phyloP scores from a whole-genome alignment of 2,113 vertebrate genomes.

The Mormoops blainvillei region DNA sequence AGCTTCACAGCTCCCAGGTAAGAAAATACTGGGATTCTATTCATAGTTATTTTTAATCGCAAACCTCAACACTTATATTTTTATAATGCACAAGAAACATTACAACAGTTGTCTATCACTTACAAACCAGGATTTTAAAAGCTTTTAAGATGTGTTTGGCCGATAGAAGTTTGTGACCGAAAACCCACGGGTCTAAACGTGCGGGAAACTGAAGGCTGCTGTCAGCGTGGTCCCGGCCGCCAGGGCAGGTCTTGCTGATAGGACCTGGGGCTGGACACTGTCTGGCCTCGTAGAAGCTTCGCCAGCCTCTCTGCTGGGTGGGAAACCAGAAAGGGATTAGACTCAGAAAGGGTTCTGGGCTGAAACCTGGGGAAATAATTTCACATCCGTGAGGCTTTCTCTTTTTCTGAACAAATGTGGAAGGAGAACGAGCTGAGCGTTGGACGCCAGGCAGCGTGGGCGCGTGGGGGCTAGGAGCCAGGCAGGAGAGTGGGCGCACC shows the following conservation, averaged over 20 bases:
- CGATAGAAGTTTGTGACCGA: background rate
- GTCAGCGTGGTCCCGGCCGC: background rate
- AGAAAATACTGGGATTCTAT: background rate
- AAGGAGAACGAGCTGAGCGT: background rate
- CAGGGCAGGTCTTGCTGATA: too few species aligned
- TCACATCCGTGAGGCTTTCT: background rate
- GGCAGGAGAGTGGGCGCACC: background rate
- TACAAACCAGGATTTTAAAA: background rate
- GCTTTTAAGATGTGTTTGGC: background rate
- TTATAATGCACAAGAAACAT: background rate
- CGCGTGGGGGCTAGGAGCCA: rapidly evolving
- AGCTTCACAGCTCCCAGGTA: background rate
- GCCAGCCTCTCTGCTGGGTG: background rate
- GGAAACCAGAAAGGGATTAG: background rate
- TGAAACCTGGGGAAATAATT: background rate
- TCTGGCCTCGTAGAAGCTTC: background rate
- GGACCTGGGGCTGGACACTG: too few species aligned
- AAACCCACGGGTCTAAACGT: background rate
- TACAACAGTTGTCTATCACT: background rate
- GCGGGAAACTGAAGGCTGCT: background rate
- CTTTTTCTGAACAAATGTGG: background rate
- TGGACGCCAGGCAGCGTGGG: too few species aligned
- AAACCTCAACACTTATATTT: background rate
- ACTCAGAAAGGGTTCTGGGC: background rate
- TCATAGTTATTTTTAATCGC: background rate